Evolutionary conservation across 2,113 vertebrate genomes (phyloP), one percentile per base, ranked within the genome.

Genomic region (Ptilonorhynchus violaceus): DNA sequence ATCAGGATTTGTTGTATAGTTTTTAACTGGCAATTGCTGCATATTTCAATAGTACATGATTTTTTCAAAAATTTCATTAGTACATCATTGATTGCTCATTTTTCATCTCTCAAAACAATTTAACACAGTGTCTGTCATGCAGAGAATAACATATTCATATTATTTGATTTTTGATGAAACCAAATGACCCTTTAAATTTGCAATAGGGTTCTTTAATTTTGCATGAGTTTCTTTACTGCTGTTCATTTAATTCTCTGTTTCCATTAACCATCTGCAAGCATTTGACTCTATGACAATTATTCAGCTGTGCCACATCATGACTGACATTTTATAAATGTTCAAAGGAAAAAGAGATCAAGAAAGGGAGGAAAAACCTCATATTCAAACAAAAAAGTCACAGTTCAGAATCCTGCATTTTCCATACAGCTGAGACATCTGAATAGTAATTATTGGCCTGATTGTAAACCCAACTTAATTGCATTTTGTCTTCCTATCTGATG

Each of bases 131-230:
- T 97, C 92, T 98, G 97, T 98, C 97, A 97, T 97, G 95, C 94
- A 96, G 92, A 97, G 95, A 97, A 98, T 97, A 97, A 97, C 97
- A 97, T 97, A 97, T 98, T 98, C 97, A 97, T 97, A 98, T 97
- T 98, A 98, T 98, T 98, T 98, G 95, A 97, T 98, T 98, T 98
- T 97, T 98, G 97, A 98, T 98, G 96, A 98, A 98, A 98, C 95
- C 96, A 97, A 98, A 98, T 98, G 97, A 98, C 98, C 98, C 96
- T 98, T 98, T 98, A 97, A 97, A 98, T 98, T 98, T 98, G 96
- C 95, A 98, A 92, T 97, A 97, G 90, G 69, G 79, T 98, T 98
- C 97, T 98, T 98, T 98, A 98, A 98, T 98, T 98, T 98, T 98
- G 89, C 96, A 98, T 97, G 96, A 97, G 94, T 98, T 98, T 98